Percentiles rank a stretch among this genome's conserved stretches.
Conservation (phyloP, 2,113 vertebrate genomes). For the Psophia crepitans region DNA sequence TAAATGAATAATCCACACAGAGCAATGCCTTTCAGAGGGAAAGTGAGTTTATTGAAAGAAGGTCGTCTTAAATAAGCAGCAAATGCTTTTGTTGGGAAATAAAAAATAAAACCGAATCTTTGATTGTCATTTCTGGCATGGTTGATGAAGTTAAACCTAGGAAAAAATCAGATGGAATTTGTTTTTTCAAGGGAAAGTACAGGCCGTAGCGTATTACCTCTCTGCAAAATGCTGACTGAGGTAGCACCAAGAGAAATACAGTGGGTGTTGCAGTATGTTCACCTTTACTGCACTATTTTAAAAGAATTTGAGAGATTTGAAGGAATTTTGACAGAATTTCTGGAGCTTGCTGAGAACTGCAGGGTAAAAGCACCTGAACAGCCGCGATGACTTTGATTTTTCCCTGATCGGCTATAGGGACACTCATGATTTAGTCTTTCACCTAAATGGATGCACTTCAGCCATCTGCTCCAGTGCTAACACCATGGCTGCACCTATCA, state of each 20-base stretch:
- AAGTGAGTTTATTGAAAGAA: constrained; percentile 7
- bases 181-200: background rate
- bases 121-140: background rate
- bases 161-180: background rate
- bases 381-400: background rate
- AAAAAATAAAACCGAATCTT: background rate
- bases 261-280: background rate
- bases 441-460: constrained; percentile 15
- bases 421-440: constrained; percentile 9
- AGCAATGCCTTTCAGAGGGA: constrained; percentile 22
- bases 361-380: background rate
- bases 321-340: background rate
- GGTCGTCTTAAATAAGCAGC: constrained; percentile 24
- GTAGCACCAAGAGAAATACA: background rate
- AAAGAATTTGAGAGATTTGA: background rate
- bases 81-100: background rate
- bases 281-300: background rate
- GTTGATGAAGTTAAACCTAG: background rate
- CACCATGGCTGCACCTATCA: background rate
- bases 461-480: constrained; percentile 13
- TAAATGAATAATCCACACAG: constrained; percentile 27
- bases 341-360: background rate
- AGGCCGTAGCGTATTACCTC: background rate
- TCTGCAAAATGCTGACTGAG: background rate
- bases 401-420: background rate